Percentiles rank a stretch among this genome's conserved stretches.
phyloP scores from a whole-genome alignment of 2,888 invertebrate genomes.

The Petrolisthes manimaculis region DNA sequence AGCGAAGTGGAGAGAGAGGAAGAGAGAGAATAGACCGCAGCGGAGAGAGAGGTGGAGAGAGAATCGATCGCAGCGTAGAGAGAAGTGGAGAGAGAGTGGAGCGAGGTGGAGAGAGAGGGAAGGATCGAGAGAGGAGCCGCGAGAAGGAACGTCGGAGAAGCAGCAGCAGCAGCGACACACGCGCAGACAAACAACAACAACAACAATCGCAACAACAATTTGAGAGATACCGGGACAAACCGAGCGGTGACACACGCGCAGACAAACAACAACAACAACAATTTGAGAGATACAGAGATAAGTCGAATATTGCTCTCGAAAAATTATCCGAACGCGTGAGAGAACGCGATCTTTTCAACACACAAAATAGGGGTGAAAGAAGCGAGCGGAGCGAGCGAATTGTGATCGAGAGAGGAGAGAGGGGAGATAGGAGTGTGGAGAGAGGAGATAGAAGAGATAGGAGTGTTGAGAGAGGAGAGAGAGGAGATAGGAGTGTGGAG shows the following conservation, averaged over 20 bases:
- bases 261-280: no score
- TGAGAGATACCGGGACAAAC: no score
- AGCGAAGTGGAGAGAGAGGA: background rate
- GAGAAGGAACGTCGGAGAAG: constrained; percentile 29
- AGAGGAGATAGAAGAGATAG: no score
- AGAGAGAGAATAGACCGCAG: background rate
- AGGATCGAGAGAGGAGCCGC: constrained; percentile 4
- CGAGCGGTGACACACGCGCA: no score
- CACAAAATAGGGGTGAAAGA: no score
- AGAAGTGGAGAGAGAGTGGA: constrained; percentile 8
- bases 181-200: no score
- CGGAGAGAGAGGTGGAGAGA: background rate
- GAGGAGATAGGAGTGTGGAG: background rate
- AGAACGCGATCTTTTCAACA: no score
- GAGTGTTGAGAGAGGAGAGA: background rate
- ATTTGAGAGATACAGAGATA: no score
- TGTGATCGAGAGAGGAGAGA: background rate
- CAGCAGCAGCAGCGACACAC: background rate
- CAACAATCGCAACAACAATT: no score
- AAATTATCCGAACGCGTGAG: no score
- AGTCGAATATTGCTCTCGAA: no score
- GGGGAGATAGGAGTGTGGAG: background rate
- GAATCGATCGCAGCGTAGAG: background rate
- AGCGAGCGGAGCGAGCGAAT: background rate
- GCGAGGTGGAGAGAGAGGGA: background rate